Conservation (phyloP, 2,113 vertebrate species). For the Alligator mississippiensis region DNA sequence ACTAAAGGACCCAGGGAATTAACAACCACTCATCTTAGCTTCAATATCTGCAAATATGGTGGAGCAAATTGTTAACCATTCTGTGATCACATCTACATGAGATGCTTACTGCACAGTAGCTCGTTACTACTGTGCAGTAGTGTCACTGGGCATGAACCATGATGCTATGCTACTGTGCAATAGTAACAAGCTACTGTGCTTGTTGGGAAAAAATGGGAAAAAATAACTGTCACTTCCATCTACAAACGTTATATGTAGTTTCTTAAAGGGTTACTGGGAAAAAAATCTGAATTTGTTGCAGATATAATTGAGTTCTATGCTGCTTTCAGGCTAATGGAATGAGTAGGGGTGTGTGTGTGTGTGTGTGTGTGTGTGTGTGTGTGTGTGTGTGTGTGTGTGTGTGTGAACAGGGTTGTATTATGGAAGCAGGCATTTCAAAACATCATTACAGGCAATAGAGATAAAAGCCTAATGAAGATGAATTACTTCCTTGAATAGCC, state of each 20-base stretch:
- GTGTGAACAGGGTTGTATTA: background rate
- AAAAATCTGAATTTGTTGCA: background rate
- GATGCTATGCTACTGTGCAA: too few species aligned
- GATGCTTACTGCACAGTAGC: too few species aligned
- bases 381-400: background rate
- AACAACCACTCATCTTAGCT: too few species aligned
- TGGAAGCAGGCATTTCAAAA: background rate
- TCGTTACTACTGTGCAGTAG: too few species aligned
- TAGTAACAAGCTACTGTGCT: too few species aligned
- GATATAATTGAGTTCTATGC: background rate
- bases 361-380: background rate
- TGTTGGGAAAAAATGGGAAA: background rate
- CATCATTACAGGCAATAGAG: background rate
- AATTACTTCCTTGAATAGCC: background rate
- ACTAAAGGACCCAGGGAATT: too few species aligned
- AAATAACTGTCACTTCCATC: background rate
- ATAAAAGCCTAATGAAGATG: background rate
- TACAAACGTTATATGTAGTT: background rate
- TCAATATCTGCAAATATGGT: too few species aligned
- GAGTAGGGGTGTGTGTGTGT: background rate
- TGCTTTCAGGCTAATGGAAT: background rate
- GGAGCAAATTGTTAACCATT: too few species aligned
- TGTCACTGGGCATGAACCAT: too few species aligned
- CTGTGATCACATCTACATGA: too few species aligned
- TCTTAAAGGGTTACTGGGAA: background rate